Base-by-base conservation (phyloP, 2,113 vertebrate genomes). In the Aleadryas rufinucha region DNA sequence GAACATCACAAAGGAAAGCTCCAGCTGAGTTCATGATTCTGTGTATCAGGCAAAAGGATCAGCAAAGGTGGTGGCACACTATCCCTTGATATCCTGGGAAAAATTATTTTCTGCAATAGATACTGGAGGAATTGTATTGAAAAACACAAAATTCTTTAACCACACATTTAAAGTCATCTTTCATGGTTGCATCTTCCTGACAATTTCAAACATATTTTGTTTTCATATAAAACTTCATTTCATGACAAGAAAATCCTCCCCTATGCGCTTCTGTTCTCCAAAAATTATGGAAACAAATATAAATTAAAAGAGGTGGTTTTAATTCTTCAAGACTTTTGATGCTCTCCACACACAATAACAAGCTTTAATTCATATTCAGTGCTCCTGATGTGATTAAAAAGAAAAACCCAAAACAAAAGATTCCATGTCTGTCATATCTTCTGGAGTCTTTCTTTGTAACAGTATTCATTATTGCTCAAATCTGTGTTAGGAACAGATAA, bases 381-480 rank as follows among this genome's bases (percentile, higher is more conserved):
- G 17, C 35, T 91, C 22, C 47, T 84, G 76, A 86, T 56, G 31
- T 79, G 50, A 89, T 74, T 63, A 47, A 44, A 54, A 56, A 81
- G n/a, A 10, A 24, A 42, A 60, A 3, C 31, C 22, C 50, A 83
- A 78, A 44, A 11, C 30, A 39, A 53, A 84, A 84, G 31, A 56
- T 63, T 56, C 54, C 31, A 56, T 56, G 15, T 79, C 91, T 93
- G 70, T 93, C 96, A 72, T 45, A 86, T 89, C 86, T 80, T 53
- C 54, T 68, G 59, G 41, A 89, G 49, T 23, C 27, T 52, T 87
- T 57, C 50, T 95, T 95, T 96, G 66, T 78, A 89, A 71, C 1
- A 4, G 64, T 10, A 89, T 81, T 96, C 74, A 78, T 83, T 94
- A 93, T 71, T 94, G 54, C 82, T 87, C 71, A 93, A 96, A 49